Conservation (phyloP, 2,797 vertebrate species). For the Sebastes baramenuke region DNA sequence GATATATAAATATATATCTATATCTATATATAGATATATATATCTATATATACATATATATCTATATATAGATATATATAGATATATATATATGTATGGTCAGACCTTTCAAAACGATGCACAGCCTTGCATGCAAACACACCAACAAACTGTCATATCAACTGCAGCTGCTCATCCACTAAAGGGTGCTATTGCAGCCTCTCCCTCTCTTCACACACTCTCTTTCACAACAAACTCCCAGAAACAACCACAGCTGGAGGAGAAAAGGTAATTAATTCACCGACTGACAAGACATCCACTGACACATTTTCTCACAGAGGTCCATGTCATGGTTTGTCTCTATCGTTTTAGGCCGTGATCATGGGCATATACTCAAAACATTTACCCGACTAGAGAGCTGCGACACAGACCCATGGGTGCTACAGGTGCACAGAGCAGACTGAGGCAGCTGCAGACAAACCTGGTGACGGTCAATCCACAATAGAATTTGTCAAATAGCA, state of each 20-base stretch:
- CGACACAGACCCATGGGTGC: slow-evolving; percentile 77
- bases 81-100: background rate
- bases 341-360: slow-evolving; percentile 73
- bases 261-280: slow-evolving; percentile 24
- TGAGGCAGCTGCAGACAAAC: slow-evolving; percentile 83
- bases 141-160: background rate
- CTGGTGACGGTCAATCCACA: slow-evolving; percentile 74
- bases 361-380: slow-evolving; percentile 99
- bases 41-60: too few species aligned
- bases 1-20: too few species aligned
- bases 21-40: fast-evolving
- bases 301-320: slow-evolving; percentile 37
- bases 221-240: background rate
- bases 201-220: background rate
- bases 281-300: slow-evolving; percentile 43
- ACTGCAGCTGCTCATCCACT: background rate
- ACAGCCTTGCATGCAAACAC: slow-evolving; percentile 6
- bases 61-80: fast-evolving
- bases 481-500: slow-evolving; percentile 36
- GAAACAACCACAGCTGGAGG: slow-evolving; percentile 17
- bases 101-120: background rate
- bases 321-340: slow-evolving; percentile 31
- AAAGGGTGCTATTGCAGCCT: background rate
- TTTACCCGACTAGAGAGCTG: slow-evolving; percentile 87
- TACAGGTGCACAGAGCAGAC: slow-evolving; percentile 77